These are phyloP conservation scores for Limnephilus rhombicus DNA, from an alignment of 2,888 invertebrate genomes.

Conservation along the genomic window DNA sequence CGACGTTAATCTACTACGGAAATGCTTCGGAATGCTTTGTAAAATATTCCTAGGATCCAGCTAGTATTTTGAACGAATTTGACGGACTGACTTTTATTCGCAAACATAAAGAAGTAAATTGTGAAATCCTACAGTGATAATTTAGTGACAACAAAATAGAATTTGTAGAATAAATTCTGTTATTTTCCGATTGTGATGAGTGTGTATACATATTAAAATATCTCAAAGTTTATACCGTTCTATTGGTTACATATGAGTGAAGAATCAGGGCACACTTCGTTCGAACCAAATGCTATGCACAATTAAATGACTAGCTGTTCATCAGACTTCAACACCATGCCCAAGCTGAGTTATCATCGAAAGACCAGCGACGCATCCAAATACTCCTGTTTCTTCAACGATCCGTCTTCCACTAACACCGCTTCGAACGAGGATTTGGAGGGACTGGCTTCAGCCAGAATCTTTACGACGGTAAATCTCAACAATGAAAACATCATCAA, in stretches of 20 bases:
- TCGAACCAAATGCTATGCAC: not conserved
- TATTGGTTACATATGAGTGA: not conserved
- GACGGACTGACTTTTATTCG: not conserved
- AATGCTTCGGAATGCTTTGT: not conserved
- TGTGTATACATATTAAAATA: not conserved
- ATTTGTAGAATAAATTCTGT: not conserved
- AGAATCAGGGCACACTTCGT: not conserved
- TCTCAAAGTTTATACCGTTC: not conserved
- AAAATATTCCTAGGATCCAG: not conserved
- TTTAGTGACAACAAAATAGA: not conserved
- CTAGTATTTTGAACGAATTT: not conserved
- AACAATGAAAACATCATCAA: constrained; percentile 49
- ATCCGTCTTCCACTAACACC: constrained; percentile 57
- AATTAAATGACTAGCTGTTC: not conserved
- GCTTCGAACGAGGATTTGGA: constrained; percentile 59
- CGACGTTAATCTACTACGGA: constrained; percentile 23
- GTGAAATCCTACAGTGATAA: not conserved
- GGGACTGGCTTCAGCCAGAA: constrained; percentile 46
- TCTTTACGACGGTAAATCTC: constrained; percentile 55
- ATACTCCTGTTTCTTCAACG: constrained; percentile 64
- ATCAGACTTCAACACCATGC: constrained; percentile 51
- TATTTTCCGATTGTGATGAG: not conserved
- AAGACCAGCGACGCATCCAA: constrained; percentile 57
- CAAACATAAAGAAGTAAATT: not conserved
- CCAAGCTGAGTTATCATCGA: constrained; percentile 59